A percentile compares a stretch with the other conserved stretches of the same genome.
phyloP scores from a whole-genome alignment of 2,888 invertebrate genomes.

The Tenthredo scrophulariae region DNA sequence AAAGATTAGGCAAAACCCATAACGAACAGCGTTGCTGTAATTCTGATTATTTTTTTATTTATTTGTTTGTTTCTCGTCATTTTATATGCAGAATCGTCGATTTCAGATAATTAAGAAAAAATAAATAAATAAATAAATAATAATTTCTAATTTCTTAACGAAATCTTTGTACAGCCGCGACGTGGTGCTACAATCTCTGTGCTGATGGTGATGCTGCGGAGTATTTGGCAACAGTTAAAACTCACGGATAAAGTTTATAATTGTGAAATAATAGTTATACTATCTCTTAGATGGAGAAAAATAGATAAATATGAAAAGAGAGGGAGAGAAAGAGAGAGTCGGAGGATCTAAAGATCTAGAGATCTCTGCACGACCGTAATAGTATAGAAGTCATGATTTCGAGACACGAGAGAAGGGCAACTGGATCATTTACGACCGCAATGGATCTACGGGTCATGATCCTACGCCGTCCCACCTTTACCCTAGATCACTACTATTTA shows the following conservation, averaged over 20 bases:
- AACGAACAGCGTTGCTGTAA: not conserved
- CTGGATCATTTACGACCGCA: conserved; percentile 48
- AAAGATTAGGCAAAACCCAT: not conserved
- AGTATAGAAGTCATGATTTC: not conserved
- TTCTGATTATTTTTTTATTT: not conserved
- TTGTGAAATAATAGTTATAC: conserved; percentile 11
- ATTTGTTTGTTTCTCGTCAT: not conserved
- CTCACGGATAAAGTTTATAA: not conserved
- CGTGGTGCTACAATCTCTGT: too few relatives aligned
- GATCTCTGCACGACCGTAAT: conserved; percentile 25
- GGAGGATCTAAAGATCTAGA: not conserved
- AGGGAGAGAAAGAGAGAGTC: not conserved
- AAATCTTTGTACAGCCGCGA: not conserved
- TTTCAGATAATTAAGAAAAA: not conserved
- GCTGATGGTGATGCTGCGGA: not conserved
- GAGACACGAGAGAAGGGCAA: conserved; percentile 31
- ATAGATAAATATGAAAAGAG: not conserved
- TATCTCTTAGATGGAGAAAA: not conserved
- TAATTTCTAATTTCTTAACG: not conserved
- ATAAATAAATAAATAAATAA: too few relatives aligned
- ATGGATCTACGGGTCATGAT: conserved; percentile 41
- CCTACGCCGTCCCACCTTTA: conserved; percentile 33
- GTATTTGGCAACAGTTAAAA: conserved; percentile 26
- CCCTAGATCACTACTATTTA: conserved; percentile 31
- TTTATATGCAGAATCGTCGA: not conserved